Evolutionary conservation across 2,113 vertebrate genomes (phyloP), one percentile per base, ranked within the genome.

Genomic region (Poeciliopsis occidentalis): DNA sequence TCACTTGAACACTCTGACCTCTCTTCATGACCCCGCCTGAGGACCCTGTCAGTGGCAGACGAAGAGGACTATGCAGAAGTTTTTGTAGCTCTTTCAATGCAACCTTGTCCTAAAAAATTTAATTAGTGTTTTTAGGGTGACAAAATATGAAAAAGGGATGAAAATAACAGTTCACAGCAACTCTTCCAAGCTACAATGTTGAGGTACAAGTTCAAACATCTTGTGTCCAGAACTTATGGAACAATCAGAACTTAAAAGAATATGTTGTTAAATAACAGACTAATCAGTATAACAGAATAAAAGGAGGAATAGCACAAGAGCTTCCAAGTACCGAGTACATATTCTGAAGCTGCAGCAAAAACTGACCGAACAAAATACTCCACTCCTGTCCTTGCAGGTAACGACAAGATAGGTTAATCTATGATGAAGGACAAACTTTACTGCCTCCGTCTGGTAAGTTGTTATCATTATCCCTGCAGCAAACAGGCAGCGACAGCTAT

Each of bases 261-360:
- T n/a, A 22, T 61, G 29, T 70, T 27, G 69, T 69, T 60, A 26
- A 64, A n/a, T 12, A 31, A 73, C 26, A 12, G 30, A 60, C n/a
- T 22, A 41, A 61, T 11, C 8, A 19, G n/a, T 0, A 37, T 64
- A 29, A 79, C 41, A 32, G 27, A 67, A 64, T 67, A 29, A 71
- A 73, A 54, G 17, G 0, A 11, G 29, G 10, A 76, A 37, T 22
- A 75, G 61, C 24, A 65, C 57, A 54, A 41, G 31, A n/a, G 63
- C 26, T 39, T 0, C 37, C 8, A 0, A 29, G 29, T 1, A 64
- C 19, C 2, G 22, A 71, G 60, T 71, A 51, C 1, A 68, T n/a
- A 78, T 67, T 70, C 71, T 76, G 60, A 27, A 29, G 62, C 67
- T 76, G 77, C 72, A 70, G 78, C 31, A 67, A 73, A 74, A 47